Conservation (phyloP, 2,797 vertebrate species). For the Eospalax fontanierii region DNA sequence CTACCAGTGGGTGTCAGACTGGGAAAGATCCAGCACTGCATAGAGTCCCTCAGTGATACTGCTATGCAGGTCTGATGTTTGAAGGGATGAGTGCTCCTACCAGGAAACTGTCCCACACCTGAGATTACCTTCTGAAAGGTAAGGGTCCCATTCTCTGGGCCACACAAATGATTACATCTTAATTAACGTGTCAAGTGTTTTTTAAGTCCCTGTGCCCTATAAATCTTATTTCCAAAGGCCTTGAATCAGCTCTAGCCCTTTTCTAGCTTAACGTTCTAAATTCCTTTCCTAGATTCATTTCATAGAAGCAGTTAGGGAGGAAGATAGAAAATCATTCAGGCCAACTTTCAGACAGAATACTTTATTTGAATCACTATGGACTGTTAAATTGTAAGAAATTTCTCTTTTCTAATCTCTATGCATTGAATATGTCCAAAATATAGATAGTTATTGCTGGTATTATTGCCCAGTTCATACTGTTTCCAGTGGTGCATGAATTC, state of each 20-base stretch:
- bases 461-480: constrained; percentile 74
- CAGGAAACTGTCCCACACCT: background rate
- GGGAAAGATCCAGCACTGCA: background rate
- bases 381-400: constrained; percentile 80
- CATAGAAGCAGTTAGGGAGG: background rate
- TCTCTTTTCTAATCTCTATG: constrained; percentile 83
- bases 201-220: background rate
- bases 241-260: constrained; percentile 50
- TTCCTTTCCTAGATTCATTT: background rate
- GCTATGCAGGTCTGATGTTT: background rate
- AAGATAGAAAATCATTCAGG: constrained; percentile 39
- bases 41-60: background rate
- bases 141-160: background rate
- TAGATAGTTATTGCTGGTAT: constrained; percentile 82
- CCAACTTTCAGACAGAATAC: constrained; percentile 69
- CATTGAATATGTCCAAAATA: constrained; percentile 79
- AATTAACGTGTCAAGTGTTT: background rate
- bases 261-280: constrained; percentile 64
- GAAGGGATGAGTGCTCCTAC: background rate
- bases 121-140: background rate
- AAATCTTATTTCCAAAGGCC: constrained; percentile 30
- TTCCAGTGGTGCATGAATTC: constrained; percentile 80
- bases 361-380: constrained; percentile 78
- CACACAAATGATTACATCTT: background rate
- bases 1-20: background rate